phyloP scores from a whole-genome alignment of 2,113 vertebrate genomes.

The Brachyistius frenatus region DNA sequence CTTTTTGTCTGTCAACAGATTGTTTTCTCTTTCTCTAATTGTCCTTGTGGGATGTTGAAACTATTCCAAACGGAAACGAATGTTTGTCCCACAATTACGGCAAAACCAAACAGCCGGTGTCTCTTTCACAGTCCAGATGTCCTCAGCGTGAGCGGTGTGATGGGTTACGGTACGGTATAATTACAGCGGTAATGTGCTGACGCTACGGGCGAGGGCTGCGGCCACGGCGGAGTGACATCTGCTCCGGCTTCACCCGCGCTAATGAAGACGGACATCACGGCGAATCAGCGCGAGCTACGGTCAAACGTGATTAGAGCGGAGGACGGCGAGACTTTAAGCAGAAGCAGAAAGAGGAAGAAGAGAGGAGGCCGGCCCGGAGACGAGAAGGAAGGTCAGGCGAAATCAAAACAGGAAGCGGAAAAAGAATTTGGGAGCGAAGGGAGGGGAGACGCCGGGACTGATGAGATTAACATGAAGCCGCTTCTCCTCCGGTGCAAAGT shows the following conservation, averaged over 20 bases:
- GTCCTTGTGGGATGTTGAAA: too few relatives aligned
- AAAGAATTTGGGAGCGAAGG: neutral
- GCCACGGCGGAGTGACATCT: slow-evolving; percentile 56
- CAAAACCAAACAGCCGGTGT: too few relatives aligned
- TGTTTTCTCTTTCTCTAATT: too few relatives aligned
- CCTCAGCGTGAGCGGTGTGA: slow-evolving; percentile 9
- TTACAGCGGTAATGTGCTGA: slow-evolving; percentile 43
- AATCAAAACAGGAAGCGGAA: neutral
- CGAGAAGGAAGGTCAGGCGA: neutral
- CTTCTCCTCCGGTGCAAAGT: slow-evolving; percentile 14
- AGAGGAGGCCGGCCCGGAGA: too few relatives aligned
- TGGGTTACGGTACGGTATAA: slow-evolving; percentile 30
- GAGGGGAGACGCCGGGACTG: neutral
- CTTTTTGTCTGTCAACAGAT: too few relatives aligned
- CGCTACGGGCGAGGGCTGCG: slow-evolving; percentile 20
- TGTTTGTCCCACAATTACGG: too few relatives aligned
- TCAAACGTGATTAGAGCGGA: slow-evolving; percentile 54
- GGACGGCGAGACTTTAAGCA: slow-evolving; percentile 7
- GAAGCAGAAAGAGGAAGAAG: neutral
- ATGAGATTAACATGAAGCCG: slow-evolving; percentile 28
- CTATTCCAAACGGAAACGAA: too few relatives aligned
- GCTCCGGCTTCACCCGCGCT: slow-evolving; percentile 35
- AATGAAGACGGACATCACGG: slow-evolving; percentile 56
- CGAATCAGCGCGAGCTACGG: slow-evolving; percentile 34
- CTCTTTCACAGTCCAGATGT: slow-evolving; percentile 19